Evolutionary conservation across 2,888 invertebrate genomes (phyloP).

Genomic region (Glaucopsyche alexis): DNA sequence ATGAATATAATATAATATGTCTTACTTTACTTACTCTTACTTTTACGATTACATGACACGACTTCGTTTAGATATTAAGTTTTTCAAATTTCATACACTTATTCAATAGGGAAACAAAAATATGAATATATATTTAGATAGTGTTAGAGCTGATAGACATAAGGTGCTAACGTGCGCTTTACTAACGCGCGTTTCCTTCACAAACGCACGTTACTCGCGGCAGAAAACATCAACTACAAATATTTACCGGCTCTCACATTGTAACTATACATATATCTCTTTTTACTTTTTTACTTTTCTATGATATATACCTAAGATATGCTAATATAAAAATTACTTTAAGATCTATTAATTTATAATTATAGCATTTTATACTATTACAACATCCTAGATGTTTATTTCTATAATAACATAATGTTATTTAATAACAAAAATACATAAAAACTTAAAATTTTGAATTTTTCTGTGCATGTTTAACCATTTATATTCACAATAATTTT

Average conservation of each 20-base stretch:
- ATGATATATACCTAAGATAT: not conserved
- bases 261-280: not conserved
- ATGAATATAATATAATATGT: not conserved
- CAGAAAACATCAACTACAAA: no score
- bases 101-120: no score
- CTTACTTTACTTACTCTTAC: no score
- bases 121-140: not conserved
- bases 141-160: not conserved
- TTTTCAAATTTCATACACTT: not conserved
- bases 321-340: not conserved
- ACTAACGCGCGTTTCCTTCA: no score
- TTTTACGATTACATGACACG: not conserved
- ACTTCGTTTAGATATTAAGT: not conserved
- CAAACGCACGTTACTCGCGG: no score
- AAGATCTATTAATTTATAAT: not conserved
- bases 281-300: not conserved
- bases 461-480: not conserved
- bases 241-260: not conserved
- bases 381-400: not conserved
- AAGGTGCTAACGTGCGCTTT: not conserved
- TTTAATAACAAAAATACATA: not conserved
- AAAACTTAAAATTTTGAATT: not conserved
- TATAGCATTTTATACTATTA: conserved; percentile 2
- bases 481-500: not conserved
- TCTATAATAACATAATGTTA: not conserved